Base-by-base conservation (phyloP, 2,888 invertebrate genomes). In the Drosophila tanythrix region DNA sequence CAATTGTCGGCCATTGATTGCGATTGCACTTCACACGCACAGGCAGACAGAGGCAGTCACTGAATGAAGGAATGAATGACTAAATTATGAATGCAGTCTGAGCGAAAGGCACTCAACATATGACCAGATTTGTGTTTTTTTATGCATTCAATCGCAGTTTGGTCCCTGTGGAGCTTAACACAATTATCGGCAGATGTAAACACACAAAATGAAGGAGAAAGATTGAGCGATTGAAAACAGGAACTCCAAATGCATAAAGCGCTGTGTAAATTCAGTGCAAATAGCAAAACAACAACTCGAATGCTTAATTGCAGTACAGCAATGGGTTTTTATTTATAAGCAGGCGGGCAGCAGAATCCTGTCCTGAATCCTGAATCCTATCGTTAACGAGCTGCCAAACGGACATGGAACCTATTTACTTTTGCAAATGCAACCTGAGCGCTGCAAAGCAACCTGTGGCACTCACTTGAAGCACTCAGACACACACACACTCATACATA, bases 1-100 rank as follows among this genome's bases (percentile, higher is more conserved):
- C 82, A 78, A 81, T 84, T 82, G 76, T 53, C 66, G 36, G 70
- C 55, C 73, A 70, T 68, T 65, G 71, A 74, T 57, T 60, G 63
- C 58, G 58, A 60, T 70, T 58, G 66, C 70, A 69, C 31, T 31
- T 52, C 70, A 59, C 53, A 70, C 52, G 66, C 58, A 55, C 60
- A 56, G 18, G 18, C 31, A 50, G 13, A 25, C 46, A 18, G 36
- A 4, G 18, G 1, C 21, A 25, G 6, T 15, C 15, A 18, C 15
- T 36, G n/a, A 36, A 1, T n/a, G 18, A 15, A 55, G 61, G 50
- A 62, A 59, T 60, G 51, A 27, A 29, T 50, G 13, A 31, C 29
- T 48, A 40, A 51, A 73, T 61, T 74, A 61, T 67, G 74, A 67
- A 70, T 74, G 51, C 43, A 57, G 29, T 40, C 57, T 21, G 40